phyloP scores from a whole-genome alignment of 2,113 vertebrate species.

The Clarias gariepinus region DNA sequence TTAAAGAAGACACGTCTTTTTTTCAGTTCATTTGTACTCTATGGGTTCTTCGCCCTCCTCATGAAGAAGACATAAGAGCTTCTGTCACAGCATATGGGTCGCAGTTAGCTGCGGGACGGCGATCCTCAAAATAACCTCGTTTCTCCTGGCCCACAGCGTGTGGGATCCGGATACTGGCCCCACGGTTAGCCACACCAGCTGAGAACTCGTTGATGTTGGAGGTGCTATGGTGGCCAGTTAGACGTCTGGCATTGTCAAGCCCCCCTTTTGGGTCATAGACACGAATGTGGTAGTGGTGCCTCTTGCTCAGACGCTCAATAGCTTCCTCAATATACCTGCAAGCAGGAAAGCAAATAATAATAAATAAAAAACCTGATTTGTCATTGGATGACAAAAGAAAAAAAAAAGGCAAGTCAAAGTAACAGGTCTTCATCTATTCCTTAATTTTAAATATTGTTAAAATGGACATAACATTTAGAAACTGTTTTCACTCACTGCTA shows the following conservation, averaged over 20 bases:
- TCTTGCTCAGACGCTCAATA: conserved; percentile 84
- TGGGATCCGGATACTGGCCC: conserved; percentile 92
- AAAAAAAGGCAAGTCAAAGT: too few relatives aligned
- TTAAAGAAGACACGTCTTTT: background rate
- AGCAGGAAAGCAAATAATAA: background rate
- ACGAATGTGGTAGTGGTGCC: conserved; percentile 89
- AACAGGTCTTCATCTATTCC: too few relatives aligned
- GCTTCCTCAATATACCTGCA: conserved; percentile 85
- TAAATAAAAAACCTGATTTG: background rate
- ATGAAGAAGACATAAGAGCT: conserved; percentile 84
- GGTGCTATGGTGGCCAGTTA: conserved; percentile 88
- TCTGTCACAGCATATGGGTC: conserved; percentile 90
- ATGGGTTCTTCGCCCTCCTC: conserved; percentile 84
- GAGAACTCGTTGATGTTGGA: conserved; percentile 93
- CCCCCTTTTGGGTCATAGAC: conserved; percentile 92
- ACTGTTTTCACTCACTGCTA: background rate
- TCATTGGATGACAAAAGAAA: too few relatives aligned
- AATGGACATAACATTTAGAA: background rate
- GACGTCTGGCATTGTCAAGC: conserved; percentile 87
- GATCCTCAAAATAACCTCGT: conserved; percentile 94
- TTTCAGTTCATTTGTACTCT: conserved; percentile 76
- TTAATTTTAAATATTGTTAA: background rate
- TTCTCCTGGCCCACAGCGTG: conserved; percentile 84
- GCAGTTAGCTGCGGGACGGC: conserved; percentile 91
- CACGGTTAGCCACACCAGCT: conserved; percentile 86